Evolutionary conservation across 2,113 vertebrate species (phyloP), one percentile per base, ranked within the genome.

Genomic region (Oreochromis tanganicae): DNA sequence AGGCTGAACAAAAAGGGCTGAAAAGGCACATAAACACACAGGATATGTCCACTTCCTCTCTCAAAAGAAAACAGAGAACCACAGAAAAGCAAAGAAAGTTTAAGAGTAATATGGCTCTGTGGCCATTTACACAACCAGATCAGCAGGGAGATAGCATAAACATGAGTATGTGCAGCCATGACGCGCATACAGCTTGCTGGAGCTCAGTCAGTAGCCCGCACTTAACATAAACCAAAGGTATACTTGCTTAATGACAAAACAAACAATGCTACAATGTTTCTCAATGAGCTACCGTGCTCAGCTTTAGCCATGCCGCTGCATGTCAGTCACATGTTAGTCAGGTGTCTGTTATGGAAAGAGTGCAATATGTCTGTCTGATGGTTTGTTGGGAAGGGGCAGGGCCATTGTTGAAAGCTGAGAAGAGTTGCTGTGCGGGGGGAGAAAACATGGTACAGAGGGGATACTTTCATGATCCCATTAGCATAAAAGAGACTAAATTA

Each of bases 401-500:
- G 97, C 97, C 96, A 97, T 97, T 97, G 97, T 97, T 98, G 97
- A 98, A 98, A 98, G 97, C 97, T 96, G 97, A 98, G 97, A 98
- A 97, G 97, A 97, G 97, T 97, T 97, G 96, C 96, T 96, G 94
- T 95, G 96, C 89, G 87, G 91, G 92, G 95, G 92, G 85, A 87
- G 94, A 93, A 93, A 95, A 95, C 95, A 95, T 66, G 68, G 97
- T 97, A 97, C 96, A 96, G 95, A 96, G 96, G 97, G 97, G 97
- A 98, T 98, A 99, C 98, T 98, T 98, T 98, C 98, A 98, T 98
- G 97, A 98, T 98, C 96, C 98, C 98, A 99, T 99, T 99, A 99
- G 97, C 98, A 99, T 99, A 98, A 98, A 97, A 98, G 97, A 97
- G 97, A 97, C 97, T 99, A 98, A 99, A 99, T 99, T 98, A 99